Conservation (phyloP, 1,140 invertebrate genomes). For the Drosophila triauraria region DNA sequence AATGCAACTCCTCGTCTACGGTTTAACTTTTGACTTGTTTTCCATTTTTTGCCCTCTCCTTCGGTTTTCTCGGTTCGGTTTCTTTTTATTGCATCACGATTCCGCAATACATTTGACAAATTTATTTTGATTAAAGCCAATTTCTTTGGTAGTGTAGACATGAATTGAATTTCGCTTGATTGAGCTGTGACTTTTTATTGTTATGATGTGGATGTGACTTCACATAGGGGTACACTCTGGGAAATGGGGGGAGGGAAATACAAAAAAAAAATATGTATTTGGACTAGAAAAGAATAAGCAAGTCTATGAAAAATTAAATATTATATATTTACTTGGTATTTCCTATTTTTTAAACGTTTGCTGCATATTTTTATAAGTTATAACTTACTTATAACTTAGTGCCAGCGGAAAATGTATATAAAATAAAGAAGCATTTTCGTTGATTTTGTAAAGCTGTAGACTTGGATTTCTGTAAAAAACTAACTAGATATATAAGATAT, state of each 20-base stretch:
- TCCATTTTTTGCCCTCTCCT: slow-evolving; percentile 14
- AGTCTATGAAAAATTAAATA: background rate
- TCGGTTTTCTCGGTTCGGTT: slow-evolving; percentile 25
- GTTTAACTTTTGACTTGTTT: slow-evolving; percentile 47
- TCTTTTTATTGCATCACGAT: slow-evolving; percentile 76
- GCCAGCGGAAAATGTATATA: background rate
- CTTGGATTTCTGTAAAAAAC: background rate
- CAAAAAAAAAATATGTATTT: background rate
- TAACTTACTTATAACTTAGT: background rate
- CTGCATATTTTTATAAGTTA: too few species aligned
- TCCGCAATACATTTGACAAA: slow-evolving; percentile 78
- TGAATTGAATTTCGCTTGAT: slow-evolving; percentile 76
- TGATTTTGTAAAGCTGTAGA: background rate
- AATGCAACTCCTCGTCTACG: slow-evolving; percentile 13
- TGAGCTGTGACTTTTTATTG: slow-evolving; percentile 60
- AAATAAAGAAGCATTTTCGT: background rate
- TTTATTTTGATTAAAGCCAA: slow-evolving; percentile 79
- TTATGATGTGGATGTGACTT: slow-evolving; percentile 37
- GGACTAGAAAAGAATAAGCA: too few species aligned
- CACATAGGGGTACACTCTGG: background rate
- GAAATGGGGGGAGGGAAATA: background rate
- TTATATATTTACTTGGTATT: background rate
- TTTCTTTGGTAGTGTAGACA: slow-evolving; percentile 69
- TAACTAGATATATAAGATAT: background rate
- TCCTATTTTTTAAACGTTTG: background rate